Evolutionary conservation across 2,888 invertebrate genomes (phyloP).

Genomic region (Emmelina monodactyla): DNA sequence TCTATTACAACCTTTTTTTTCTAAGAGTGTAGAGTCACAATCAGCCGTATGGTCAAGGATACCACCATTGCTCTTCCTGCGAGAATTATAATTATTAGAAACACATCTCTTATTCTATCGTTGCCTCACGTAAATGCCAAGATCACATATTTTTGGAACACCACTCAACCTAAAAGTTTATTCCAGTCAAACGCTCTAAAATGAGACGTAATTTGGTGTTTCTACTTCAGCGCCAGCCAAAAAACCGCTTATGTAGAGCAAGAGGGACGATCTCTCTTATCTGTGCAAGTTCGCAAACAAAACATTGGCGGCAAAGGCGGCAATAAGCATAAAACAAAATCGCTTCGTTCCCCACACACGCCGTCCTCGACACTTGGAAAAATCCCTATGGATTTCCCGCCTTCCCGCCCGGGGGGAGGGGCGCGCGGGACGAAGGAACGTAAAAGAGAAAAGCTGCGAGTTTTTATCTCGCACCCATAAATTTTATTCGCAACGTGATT

Average conservation of each 20-base stretch:
- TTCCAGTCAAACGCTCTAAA: no score
- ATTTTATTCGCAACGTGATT: constrained; percentile 70
- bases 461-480: constrained; percentile 70
- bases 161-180: no score
- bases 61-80: no score
- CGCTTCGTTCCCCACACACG: constrained; percentile 63
- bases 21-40: no score
- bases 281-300: constrained; percentile 61
- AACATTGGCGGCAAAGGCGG: constrained; percentile 54
- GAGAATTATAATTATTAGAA: no score
- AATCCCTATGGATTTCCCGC: constrained; percentile 61
- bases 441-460: constrained; percentile 70
- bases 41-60: no score
- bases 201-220: no score
- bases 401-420: constrained; percentile 45
- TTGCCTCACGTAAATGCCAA: neutral
- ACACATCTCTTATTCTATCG: no score
- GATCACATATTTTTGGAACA: no score
- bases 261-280: constrained; percentile 42
- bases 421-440: constrained; percentile 52
- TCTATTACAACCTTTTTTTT: no score
- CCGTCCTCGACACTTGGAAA: constrained; percentile 64
- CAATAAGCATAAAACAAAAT: constrained; percentile 67
- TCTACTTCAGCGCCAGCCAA: no score
- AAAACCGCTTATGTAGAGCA: neutral